Conservation (phyloP, 2,113 vertebrate species). For the Cavia porcellus region DNA sequence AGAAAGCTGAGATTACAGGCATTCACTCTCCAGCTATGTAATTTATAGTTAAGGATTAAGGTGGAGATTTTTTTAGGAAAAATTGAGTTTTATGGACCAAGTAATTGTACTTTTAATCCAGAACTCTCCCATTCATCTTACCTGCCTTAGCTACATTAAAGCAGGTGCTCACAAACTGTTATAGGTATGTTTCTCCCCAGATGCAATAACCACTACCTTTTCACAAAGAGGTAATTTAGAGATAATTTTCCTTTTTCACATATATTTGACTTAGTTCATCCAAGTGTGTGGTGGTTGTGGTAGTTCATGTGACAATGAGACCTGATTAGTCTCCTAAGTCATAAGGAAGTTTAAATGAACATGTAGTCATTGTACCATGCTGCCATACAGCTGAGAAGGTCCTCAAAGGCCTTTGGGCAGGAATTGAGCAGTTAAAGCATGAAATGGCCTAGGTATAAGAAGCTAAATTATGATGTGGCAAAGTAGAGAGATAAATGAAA, state of each 20-base stretch:
- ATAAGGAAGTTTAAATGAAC: slow-evolving; percentile 5
- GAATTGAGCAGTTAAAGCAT: not conserved
- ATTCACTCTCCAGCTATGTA: not conserved
- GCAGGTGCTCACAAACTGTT: not conserved
- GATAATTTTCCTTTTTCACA: not conserved
- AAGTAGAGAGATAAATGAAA: not conserved
- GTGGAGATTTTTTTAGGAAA: not conserved
- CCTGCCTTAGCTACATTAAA: not conserved
- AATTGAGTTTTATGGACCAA: not conserved
- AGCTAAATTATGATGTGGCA: not conserved
- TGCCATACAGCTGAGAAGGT: not conserved
- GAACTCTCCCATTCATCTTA: not conserved
- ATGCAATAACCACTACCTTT: not conserved
- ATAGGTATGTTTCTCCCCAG: slow-evolving; percentile 43
- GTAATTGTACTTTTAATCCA: not conserved
- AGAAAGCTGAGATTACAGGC: not conserved
- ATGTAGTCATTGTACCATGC: not conserved
- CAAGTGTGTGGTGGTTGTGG: not conserved
- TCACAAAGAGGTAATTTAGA: not conserved
- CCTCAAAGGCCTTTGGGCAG: not conserved
- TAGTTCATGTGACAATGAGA: not conserved
- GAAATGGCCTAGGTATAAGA: not conserved
- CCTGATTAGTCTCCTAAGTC: not conserved
- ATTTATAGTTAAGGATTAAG: not conserved
- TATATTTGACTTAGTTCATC: slow-evolving; percentile 16